phyloP scores from a whole-genome alignment of 2,113 vertebrate genomes.

The Pao palembangensis region DNA sequence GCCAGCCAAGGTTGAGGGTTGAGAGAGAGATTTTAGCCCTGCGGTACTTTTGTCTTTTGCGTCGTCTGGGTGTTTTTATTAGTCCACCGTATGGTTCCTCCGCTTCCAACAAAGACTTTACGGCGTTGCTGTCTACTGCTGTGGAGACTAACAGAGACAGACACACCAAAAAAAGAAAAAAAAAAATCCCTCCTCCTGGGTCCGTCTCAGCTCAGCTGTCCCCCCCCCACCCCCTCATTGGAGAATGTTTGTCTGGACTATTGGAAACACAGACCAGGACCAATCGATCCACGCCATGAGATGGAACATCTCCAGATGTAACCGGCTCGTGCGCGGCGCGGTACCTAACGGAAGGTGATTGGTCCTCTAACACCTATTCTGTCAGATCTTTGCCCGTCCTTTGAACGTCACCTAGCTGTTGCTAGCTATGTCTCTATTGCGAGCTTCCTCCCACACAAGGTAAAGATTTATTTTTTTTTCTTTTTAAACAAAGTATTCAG shows the following conservation, averaged over 20 bases:
- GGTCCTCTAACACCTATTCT: background rate
- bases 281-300: conserved; percentile 54
- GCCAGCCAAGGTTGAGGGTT: no score
- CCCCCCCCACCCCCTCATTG: background rate
- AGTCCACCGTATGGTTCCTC: conserved; percentile 37
- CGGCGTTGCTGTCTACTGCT: conserved; percentile 47
- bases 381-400: background rate
- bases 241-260: background rate
- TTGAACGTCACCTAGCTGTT: conserved; percentile 5
- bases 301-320: conserved; percentile 54
- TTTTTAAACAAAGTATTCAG: conserved; percentile 1
- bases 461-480: background rate
- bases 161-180: no score
- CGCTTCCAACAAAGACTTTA: conserved; percentile 38
- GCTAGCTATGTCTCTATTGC: conserved; percentile 12
- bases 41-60: conserved; percentile 42
- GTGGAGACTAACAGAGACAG: conserved; percentile 44
- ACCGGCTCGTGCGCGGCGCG: conserved; percentile 38
- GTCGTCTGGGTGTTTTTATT: conserved; percentile 53
- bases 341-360: conserved; percentile 67
- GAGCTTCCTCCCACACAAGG: conserved; percentile 1
- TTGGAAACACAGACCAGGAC: conserved; percentile 46
- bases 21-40: no score
- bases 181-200: conserved; percentile 23
- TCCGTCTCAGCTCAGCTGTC: conserved; percentile 2